Evolutionary conservation across 2,797 vertebrate genomes (phyloP).

Genomic region (Catamblyrhynchus diadema): DNA sequence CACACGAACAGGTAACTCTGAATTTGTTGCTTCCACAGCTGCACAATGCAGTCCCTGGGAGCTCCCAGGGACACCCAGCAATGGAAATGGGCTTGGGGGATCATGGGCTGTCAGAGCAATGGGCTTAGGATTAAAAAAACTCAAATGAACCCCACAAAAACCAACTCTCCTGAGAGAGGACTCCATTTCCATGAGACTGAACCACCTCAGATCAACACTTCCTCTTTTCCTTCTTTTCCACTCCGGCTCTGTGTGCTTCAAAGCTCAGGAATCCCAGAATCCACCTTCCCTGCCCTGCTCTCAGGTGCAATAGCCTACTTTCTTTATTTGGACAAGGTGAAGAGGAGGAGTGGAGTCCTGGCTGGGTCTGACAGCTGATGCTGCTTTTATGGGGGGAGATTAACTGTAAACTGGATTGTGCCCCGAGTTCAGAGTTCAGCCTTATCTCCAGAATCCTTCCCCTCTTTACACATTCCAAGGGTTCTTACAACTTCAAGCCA

Average conservation of each 20-base stretch:
- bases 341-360: not conserved
- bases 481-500: slow-evolving; percentile 43
- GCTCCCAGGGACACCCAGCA: not conserved
- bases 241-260: not conserved
- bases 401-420: slow-evolving; percentile 45
- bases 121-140: not conserved
- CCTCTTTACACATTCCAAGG: slow-evolving; percentile 65
- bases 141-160: not conserved
- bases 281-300: not conserved
- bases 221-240: not conserved
- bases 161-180: not conserved
- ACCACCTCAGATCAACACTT: not conserved
- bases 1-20: not conserved
- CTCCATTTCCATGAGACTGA: not conserved
- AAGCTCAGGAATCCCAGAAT: not conserved
- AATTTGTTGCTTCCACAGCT: not conserved
- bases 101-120: not conserved
- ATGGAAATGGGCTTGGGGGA: not conserved
- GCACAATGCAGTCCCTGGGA: accelerated
- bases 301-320: not conserved
- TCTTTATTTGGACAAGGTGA: not conserved
- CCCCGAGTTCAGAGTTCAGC: slow-evolving; percentile 53
- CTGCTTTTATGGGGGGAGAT: slow-evolving; percentile 49
- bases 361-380: not conserved
- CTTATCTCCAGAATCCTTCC: slow-evolving; percentile 53